Evolutionary conservation across 2,888 invertebrate species (phyloP).

Genomic region (Zootermopsis nevadensis): DNA sequence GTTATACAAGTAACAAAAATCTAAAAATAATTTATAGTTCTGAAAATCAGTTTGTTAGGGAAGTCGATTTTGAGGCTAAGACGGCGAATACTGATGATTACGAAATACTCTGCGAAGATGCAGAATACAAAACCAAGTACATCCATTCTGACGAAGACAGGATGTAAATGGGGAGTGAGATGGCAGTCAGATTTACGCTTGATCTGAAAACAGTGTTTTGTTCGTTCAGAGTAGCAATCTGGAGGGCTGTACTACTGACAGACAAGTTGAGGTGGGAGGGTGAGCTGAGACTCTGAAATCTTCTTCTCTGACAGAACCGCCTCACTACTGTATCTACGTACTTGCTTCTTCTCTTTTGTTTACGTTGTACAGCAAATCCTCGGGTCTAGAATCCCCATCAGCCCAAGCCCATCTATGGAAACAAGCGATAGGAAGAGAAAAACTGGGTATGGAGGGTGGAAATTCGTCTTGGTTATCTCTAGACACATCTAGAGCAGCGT

Average conservation of each 20-base stretch:
- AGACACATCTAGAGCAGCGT: not conserved
- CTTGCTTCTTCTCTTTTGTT: conserved; percentile 23
- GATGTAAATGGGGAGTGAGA: not conserved
- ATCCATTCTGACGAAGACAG: not conserved
- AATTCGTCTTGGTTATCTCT: not conserved
- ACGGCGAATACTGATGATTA: too few relatives aligned
- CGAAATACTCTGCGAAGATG: not conserved
- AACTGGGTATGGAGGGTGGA: not conserved
- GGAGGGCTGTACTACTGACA: conserved; percentile 13
- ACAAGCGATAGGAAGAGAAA: not conserved
- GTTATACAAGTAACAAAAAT: too few relatives aligned
- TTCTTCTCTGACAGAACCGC: not conserved
- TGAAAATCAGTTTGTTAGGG: too few relatives aligned
- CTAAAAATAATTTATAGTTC: too few relatives aligned
- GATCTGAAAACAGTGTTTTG: conserved; percentile 21
- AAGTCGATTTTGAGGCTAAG: too few relatives aligned
- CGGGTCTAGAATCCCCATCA: not conserved
- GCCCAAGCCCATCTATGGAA: not conserved
- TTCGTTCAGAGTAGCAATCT: conserved; percentile 3
- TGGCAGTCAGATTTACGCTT: conserved; percentile 31
- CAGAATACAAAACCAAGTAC: not conserved
- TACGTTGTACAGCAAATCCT: conserved; percentile 12
- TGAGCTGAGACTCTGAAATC: conserved; percentile 21
- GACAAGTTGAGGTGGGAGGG: not conserved
- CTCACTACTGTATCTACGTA: not conserved